Percentiles rank a stretch among this genome's conserved stretches.
Evolutionary conservation across 1,140 invertebrate species (phyloP).

Genomic region (Amphibalanus amphitrite): DNA sequence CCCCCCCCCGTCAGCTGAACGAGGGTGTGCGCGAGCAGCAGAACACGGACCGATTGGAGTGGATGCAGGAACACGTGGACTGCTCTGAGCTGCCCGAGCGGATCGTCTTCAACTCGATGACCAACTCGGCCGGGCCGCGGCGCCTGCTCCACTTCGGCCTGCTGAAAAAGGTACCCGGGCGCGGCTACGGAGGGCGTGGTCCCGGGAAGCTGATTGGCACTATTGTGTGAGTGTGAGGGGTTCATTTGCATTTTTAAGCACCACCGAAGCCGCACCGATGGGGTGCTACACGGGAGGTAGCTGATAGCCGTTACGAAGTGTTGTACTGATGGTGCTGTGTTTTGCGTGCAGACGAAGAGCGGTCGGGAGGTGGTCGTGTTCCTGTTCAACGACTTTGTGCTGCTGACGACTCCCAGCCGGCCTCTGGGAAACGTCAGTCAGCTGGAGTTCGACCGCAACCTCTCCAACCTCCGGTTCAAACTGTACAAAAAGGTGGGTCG

Average conservation of each 20-base stretch:
- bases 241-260: no score
- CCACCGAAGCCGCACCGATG: no score
- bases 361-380: constrained; percentile 60
- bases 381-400: constrained; percentile 61
- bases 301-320: no score
- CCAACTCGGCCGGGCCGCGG: constrained; percentile 54
- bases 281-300: no score
- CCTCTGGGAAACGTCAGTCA: constrained; percentile 30
- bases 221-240: no score
- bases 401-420: constrained; percentile 46
- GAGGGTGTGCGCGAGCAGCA: constrained; percentile 62
- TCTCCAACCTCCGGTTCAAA: constrained; percentile 42
- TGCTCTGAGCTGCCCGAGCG: constrained; percentile 49
- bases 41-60: constrained; percentile 59
- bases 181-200: no score
- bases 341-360: constrained; percentile 54
- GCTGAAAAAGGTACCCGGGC: constrained; percentile 42
- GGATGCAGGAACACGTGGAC: constrained; percentile 49
- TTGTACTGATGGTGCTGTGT: no score
- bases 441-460: constrained; percentile 43
- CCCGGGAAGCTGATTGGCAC: no score
- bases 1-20: constrained; percentile 46
- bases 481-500: constrained; percentile 56
- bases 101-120: constrained; percentile 61
- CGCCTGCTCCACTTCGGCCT: constrained; percentile 52